Base-by-base conservation (phyloP, 1,140 invertebrate genomes). In the Drosophila tani region DNA sequence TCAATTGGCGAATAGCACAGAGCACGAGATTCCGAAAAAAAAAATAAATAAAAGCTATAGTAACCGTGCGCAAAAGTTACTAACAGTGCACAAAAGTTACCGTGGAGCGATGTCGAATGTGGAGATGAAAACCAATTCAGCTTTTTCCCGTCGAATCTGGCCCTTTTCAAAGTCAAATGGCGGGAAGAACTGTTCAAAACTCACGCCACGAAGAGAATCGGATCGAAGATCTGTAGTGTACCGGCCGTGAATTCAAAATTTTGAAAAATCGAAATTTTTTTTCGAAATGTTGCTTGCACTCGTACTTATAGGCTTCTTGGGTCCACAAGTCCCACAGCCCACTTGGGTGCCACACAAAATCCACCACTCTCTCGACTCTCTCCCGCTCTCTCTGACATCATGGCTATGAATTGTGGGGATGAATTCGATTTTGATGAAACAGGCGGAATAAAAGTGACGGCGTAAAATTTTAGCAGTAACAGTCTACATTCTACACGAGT, bases 1-100 rank as follows among this genome's bases (percentile, higher is more conserved):
- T 84, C 74, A 81, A 84, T 84, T 81, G 63, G 69, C 67, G 79
- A 80, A 53, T 69, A 71, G 74, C 84, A 84, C 76, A 64, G 69
- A 75, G 66, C 80, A 87, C 82, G 83, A 86, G 35, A 58, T 62
- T 76, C 40, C n/a, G 17, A 11, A 40, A 21, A n/a, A 55, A 56
- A 12, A 47, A 47, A 0, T 35, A 35, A 35, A 11, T 35, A 35
- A 47, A 38, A 1, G 12, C 29, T 35, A 19, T 19, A 8, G n/a
- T 51, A 51, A 32, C 49, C 29, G 27, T 50, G 27, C 17, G 17
- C 51, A 38, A 55, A 55, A 14, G 51, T 56, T 40, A 40, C 35
- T 56, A 40, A 56, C 14, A 56, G 53, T 56, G 53, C 53, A 56
- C 35, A 40, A 40, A 24, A 24, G 35, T n/a, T n/a, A 56, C 53